Conservation (phyloP, 2,113 vertebrate genomes). For the Prietella phreatophila region DNA sequence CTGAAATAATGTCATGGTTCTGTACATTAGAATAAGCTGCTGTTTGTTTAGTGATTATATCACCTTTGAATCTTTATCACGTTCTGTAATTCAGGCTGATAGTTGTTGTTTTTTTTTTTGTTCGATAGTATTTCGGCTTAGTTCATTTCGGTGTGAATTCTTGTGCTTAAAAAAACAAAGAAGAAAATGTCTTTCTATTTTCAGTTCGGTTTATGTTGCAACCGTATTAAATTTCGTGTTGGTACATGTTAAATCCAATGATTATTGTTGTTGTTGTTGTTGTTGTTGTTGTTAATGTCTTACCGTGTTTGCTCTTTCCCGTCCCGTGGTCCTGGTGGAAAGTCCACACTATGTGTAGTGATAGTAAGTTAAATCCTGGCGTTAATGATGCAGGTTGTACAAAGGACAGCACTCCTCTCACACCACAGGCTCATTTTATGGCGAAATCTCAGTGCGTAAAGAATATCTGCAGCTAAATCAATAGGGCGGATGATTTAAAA, state of each 20-base stretch:
- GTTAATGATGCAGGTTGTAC: conserved; percentile 47
- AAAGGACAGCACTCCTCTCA: conserved; percentile 38
- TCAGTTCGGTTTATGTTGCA: neutral
- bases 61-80: neutral
- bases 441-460: conserved; percentile 41
- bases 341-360: conserved; percentile 46
- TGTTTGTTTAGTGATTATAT: neutral
- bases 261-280: conserved; percentile 32
- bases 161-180: neutral
- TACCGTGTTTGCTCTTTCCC: conserved; percentile 66
- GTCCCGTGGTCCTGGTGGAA: conserved; percentile 60
- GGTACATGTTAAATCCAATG: neutral
- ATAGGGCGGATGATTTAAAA: conserved; percentile 46
- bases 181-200: neutral
- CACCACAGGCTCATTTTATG: conserved; percentile 39
- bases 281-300: conserved; percentile 57
- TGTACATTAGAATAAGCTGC: neutral
- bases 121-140: neutral
- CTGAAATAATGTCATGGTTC: neutral
- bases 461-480: conserved; percentile 54
- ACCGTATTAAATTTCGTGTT: neutral
- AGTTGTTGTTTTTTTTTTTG: too few relatives aligned
- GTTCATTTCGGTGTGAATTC: neutral
- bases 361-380: conserved; percentile 12
- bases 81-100: neutral